Conservation (phyloP, 2,888 invertebrate species). For the Euphydryas editha region DNA sequence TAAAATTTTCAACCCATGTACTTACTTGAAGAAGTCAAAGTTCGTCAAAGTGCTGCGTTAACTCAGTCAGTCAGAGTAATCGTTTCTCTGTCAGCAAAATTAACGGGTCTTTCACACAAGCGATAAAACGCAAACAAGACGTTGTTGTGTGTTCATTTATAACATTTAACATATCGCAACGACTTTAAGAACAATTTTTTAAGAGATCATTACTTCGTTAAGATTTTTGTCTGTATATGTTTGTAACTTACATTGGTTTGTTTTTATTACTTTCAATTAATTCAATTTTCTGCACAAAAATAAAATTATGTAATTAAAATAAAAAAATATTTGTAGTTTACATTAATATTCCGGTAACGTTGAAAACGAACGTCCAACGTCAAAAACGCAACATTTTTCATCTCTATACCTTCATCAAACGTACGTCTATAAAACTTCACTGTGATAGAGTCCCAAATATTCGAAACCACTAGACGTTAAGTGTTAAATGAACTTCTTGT, state of each 20-base stretch:
- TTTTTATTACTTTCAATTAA: no score
- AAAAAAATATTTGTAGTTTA: no score
- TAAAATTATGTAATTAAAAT: no score
- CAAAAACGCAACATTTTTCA: background rate
- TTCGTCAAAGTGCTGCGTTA: constrained; percentile 24
- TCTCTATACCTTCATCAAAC: background rate
- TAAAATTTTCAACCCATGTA: constrained; percentile 19
- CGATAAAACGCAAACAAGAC: background rate
- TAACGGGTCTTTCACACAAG: constrained; percentile 3
- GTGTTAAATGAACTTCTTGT: constrained; percentile 10
- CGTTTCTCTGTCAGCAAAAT: constrained; percentile 26
- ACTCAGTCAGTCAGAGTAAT: constrained; percentile 18
- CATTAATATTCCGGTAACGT: no score
- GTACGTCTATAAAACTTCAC: background rate
- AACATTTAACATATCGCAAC: no score
- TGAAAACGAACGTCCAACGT: no score
- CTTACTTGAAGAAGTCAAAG: constrained; percentile 9
- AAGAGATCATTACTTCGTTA: no score
- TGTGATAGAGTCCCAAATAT: constrained; percentile 1
- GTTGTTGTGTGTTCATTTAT: no score
- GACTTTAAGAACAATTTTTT: no score
- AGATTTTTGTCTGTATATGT: no score
- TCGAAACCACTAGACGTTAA: constrained; percentile 6
- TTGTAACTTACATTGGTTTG: no score
- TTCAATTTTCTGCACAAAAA: no score